phyloP scores from a whole-genome alignment of 2,888 invertebrate species.

The Crocallis elinguaria region DNA sequence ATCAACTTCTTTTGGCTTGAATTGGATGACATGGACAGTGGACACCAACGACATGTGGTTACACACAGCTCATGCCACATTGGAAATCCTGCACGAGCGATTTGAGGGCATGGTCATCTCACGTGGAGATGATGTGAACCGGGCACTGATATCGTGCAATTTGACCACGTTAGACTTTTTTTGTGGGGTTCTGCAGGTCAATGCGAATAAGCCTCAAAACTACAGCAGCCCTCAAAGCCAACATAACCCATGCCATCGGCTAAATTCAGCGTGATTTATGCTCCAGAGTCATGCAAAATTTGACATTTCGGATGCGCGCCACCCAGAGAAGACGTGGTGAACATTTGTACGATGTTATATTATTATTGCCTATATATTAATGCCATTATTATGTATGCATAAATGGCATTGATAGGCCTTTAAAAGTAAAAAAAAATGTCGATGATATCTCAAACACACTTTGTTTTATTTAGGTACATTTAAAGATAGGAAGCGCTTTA shows the following conservation, averaged over 20 bases:
- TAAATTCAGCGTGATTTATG: slow-evolving; percentile 9
- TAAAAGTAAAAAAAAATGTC: no score
- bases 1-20: no score
- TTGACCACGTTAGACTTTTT: slow-evolving; percentile 17
- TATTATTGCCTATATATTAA: not conserved
- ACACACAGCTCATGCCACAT: no score
- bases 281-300: slow-evolving; percentile 14
- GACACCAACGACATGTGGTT: no score
- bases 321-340: slow-evolving; percentile 1
- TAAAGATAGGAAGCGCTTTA: no score
- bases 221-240: slow-evolving; percentile 16
- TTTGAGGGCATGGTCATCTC: slow-evolving; percentile 26
- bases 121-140: slow-evolving; percentile 24
- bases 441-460: no score
- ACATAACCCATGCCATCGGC: slow-evolving; percentile 19
- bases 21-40: no score
- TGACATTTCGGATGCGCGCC: slow-evolving; percentile 14
- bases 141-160: slow-evolving; percentile 4
- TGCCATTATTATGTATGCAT: not conserved
- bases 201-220: not conserved
- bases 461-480: no score
- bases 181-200: slow-evolving; percentile 2
- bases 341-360: slow-evolving; percentile 4
- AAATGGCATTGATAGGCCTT: no score
- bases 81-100: slow-evolving; percentile 9